These are phyloP conservation scores for Ricordea florida DNA, from an alignment of 92 coral and sea anemone genomes.

Conservation along the genomic window DNA sequence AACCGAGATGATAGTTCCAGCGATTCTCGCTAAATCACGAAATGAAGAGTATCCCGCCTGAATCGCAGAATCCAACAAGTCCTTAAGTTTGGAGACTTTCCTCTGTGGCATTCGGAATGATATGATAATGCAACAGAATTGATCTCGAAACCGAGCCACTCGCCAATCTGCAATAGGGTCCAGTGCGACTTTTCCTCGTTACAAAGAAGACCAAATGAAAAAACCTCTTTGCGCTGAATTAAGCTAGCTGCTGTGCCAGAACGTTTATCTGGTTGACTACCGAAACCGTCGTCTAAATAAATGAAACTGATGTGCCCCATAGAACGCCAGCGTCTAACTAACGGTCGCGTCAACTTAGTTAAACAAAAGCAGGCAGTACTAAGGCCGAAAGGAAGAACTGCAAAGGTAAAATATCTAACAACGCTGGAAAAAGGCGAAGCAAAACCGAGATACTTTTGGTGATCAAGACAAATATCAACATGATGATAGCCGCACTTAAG, in stretches of 20 bases:
- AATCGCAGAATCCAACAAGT: constrained; percentile 25
- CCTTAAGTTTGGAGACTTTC: constrained; percentile 48
- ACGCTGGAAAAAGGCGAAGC: constrained; percentile 53
- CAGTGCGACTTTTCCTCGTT: constrained; percentile 67
- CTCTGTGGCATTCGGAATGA: constrained; percentile 45
- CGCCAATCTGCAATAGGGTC: constrained; percentile 63
- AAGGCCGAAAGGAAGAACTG: constrained; percentile 73
- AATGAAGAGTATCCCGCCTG: constrained; percentile 31
- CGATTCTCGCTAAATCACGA: constrained; percentile 47
- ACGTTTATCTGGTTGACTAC: constrained; percentile 51
- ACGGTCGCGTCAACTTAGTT: constrained; percentile 64
- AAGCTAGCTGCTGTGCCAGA: constrained; percentile 64
- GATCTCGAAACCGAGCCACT: constrained; percentile 67
- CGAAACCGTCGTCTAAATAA: constrained; percentile 72
- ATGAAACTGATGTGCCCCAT: constrained; percentile 65
- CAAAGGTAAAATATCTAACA: constrained; percentile 46
- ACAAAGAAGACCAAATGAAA: constrained; percentile 37
- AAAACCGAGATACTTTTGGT: constrained; percentile 61
- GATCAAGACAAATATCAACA: constrained; percentile 57
- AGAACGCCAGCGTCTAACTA: constrained; percentile 73
- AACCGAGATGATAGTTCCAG: constrained; percentile 49
- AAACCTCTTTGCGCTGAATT: constrained; percentile 63
- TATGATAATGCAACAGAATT: constrained; percentile 56
- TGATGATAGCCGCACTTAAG: constrained; percentile 72
- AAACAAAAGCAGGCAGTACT: no score